Percentiles rank a stretch among this genome's conserved stretches.
Conservation (phyloP, 2,888 invertebrate species). For the Doris montereyensis region DNA sequence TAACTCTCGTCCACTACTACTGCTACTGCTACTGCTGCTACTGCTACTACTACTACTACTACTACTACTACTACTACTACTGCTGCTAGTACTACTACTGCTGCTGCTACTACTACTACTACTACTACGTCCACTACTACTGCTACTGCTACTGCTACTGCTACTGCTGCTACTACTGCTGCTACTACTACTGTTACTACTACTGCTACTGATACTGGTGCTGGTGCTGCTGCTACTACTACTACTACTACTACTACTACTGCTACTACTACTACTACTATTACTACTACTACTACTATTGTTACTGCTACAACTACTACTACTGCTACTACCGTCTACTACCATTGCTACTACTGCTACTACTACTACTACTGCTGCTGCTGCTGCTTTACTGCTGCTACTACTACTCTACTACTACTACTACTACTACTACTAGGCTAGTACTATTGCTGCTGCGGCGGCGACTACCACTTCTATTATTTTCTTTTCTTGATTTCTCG, state of each 20-base stretch:
- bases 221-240: constrained; percentile 17
- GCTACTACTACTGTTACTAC: not conserved
- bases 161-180: not conserved
- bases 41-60: not conserved
- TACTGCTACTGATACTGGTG: too few relatives aligned
- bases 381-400: constrained; percentile 21
- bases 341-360: too few relatives aligned
- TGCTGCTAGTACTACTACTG: not conserved
- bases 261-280: constrained; percentile 24
- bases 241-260: constrained; percentile 21
- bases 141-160: not conserved
- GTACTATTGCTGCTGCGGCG: too few relatives aligned
- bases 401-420: too few relatives aligned
- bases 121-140: too few relatives aligned
- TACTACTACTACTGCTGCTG: too few relatives aligned
- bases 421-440: too few relatives aligned
- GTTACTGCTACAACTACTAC: too few relatives aligned
- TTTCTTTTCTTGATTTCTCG: too few relatives aligned
- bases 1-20: too few relatives aligned
- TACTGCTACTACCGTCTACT: too few relatives aligned
- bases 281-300: constrained; percentile 14
- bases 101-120: not conserved
- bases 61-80: not conserved
- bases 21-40: constrained; percentile 13
- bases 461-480: not conserved